These are phyloP conservation scores for Pelecanus crispus DNA, from an alignment of 2,113 vertebrate species.

Conservation along the genomic window DNA sequence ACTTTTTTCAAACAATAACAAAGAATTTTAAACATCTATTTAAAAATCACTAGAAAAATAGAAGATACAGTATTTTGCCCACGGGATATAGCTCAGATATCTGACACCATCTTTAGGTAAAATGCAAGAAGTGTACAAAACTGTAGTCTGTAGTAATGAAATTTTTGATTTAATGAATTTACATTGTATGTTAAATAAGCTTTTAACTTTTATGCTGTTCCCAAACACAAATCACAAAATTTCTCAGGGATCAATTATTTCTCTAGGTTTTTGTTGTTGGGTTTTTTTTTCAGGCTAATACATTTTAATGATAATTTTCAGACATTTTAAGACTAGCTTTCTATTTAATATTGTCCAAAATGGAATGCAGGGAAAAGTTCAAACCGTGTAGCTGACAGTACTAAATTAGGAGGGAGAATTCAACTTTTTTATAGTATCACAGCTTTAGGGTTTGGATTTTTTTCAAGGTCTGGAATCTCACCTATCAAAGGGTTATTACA, in stretches of 20 bases:
- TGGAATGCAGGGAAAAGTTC: background rate
- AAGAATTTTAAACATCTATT: background rate
- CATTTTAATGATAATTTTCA: background rate
- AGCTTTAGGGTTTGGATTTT: background rate
- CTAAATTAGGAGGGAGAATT: background rate
- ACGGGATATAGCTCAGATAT: background rate
- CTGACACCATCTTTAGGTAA: background rate
- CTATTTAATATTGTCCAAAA: background rate
- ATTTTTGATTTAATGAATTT: background rate
- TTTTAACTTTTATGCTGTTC: background rate
- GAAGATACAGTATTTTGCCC: background rate
- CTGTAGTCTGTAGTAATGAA: background rate
- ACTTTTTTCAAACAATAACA: background rate
- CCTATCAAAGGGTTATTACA: accelerated
- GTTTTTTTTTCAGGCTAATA: background rate
- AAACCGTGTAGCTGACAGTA: background rate
- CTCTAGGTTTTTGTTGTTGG: background rate
- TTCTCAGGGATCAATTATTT: background rate
- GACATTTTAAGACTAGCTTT: background rate
- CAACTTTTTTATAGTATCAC: background rate
- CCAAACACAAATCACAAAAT: background rate
- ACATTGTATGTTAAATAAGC: background rate
- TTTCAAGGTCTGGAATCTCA: background rate
- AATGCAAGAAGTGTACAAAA: background rate
- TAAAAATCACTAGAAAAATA: background rate